A percentile compares a stretch with the other conserved stretches of the same genome.
Conservation (phyloP, 2,797 vertebrate species). For the Delichon dasypus region DNA sequence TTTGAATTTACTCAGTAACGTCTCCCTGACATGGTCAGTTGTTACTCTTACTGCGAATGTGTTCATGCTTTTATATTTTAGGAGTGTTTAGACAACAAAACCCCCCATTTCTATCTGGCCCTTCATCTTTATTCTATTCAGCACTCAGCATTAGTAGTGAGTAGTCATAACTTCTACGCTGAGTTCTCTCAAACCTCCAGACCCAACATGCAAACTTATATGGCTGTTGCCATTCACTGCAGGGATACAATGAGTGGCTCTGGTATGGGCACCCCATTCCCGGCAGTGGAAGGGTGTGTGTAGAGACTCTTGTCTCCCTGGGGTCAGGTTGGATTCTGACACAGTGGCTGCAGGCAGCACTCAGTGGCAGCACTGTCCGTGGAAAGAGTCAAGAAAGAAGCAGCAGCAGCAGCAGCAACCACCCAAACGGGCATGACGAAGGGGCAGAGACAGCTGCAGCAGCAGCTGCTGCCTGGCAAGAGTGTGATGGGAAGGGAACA, state of each 20-base stretch:
- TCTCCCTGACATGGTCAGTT: not conserved
- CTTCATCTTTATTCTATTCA: not conserved
- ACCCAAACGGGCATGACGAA: rapidly evolving
- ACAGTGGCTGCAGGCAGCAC: not conserved
- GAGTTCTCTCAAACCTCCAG: not conserved
- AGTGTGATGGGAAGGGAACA: rapidly evolving
- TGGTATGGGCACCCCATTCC: rapidly evolving
- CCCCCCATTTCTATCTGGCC: rapidly evolving
- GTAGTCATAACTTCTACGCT: not conserved
- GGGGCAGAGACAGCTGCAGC: not conserved
- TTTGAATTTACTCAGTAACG: not conserved
- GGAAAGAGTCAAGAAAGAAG: not conserved
- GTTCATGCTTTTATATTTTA: not conserved
- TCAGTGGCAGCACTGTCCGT: rapidly evolving
- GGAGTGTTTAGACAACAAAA: not conserved
- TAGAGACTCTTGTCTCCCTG: not conserved
- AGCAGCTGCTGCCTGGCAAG: not conserved
- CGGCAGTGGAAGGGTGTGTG: not conserved
- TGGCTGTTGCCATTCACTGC: not conserved
- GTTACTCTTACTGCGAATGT: not conserved
- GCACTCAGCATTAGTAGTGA: not conserved
- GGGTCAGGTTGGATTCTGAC: not conserved
- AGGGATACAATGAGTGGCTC: not conserved
- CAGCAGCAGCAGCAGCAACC: not conserved
- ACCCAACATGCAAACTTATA: too few species aligned